These are phyloP conservation scores for Chromobotia macracanthus DNA, from an alignment of 2,797 vertebrate genomes.

Conservation along the genomic window DNA sequence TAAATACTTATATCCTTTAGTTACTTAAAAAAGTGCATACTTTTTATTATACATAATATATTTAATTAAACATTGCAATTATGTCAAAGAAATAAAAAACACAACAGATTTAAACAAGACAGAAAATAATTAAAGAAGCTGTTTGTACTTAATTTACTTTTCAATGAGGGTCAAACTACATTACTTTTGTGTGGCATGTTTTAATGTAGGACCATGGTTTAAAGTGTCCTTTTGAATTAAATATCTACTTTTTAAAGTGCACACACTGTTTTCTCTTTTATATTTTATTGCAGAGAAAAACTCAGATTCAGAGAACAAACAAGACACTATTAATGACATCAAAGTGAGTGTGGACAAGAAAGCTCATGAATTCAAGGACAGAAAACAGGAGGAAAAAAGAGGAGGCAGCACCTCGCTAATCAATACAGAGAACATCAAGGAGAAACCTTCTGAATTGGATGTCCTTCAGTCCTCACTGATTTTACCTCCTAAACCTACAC, in stretches of 20 bases:
- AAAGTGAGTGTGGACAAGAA: slow-evolving; percentile 16
- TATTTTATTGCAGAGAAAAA: slow-evolving; percentile 62
- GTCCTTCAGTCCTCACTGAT: slow-evolving; percentile 32
- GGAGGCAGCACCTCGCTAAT: background rate
- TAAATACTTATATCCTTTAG: too few species aligned
- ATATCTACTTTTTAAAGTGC: background rate
- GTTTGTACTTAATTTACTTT: too few species aligned
- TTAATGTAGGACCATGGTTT: too few species aligned
- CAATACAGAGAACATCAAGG: slow-evolving; percentile 17
- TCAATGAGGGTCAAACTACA: too few species aligned
- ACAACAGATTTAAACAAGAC: too few species aligned
- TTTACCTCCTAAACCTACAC: slow-evolving; percentile 21
- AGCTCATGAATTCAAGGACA: slow-evolving; percentile 11
- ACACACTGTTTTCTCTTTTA: slow-evolving; percentile 28
- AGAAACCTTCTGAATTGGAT: slow-evolving; percentile 39
- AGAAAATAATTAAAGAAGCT: too few species aligned
- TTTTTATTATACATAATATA: too few species aligned
- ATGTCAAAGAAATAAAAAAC: too few species aligned
- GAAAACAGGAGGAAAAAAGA: slow-evolving; percentile 6
- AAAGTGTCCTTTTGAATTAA: background rate
- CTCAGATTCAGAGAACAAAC: slow-evolving; percentile 80
- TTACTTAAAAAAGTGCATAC: too few species aligned
- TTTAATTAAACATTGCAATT: too few species aligned
- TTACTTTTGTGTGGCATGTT: too few species aligned
- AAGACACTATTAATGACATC: slow-evolving; percentile 72